Conservation (phyloP, 2,888 invertebrate species). For the Lasioglossum zephyrum region DNA sequence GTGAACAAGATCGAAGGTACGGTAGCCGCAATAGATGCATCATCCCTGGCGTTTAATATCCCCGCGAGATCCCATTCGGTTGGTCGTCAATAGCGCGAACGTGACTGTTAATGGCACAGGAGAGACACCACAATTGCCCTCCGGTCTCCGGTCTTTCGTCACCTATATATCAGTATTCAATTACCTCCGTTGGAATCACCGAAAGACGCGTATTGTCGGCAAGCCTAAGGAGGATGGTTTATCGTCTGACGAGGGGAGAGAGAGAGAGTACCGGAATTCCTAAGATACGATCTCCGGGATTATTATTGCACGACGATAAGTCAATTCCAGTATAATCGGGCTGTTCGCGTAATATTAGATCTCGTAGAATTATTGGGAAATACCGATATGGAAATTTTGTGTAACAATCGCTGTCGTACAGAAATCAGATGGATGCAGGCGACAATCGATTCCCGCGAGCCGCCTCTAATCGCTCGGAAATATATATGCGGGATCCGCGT, state of each 20-base stretch:
- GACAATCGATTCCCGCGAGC: constrained; percentile 39
- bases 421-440: not conserved
- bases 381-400: not conserved
- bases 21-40: constrained; percentile 7
- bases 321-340: constrained; percentile 16
- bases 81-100: constrained; percentile 33
- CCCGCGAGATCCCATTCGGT: constrained; percentile 12
- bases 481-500: constrained; percentile 66
- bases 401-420: not conserved
- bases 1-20: not conserved
- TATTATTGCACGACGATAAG: constrained; percentile 38
- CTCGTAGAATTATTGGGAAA: not conserved
- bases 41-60: constrained; percentile 28
- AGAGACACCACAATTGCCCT: constrained; percentile 47
- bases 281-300: constrained; percentile 68
- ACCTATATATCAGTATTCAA: constrained; percentile 80
- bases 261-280: constrained; percentile 49
- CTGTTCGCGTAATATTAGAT: not conserved
- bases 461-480: constrained; percentile 67
- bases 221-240: constrained; percentile 71
- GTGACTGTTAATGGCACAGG: constrained; percentile 37
- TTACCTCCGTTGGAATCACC: constrained; percentile 73
- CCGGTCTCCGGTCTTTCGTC: constrained; percentile 72
- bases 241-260: constrained; percentile 56
- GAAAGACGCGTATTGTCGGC: constrained; percentile 65